phyloP scores from a whole-genome alignment of 1,140 invertebrate species.

The Choristoneura fumiferana region DNA sequence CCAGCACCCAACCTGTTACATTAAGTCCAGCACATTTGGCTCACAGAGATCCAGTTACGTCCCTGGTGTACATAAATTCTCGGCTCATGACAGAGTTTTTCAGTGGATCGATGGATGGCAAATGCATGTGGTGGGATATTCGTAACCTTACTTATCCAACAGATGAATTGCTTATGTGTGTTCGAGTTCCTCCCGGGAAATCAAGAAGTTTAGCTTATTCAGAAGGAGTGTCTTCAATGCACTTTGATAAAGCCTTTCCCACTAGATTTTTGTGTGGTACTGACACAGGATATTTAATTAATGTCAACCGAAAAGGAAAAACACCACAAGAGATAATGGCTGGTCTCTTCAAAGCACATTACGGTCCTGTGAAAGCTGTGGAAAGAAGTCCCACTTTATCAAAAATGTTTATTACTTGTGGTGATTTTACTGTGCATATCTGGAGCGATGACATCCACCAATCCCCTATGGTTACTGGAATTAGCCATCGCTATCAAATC shows the following conservation, averaged over 20 bases:
- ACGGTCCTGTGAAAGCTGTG: slow-evolving; percentile 87
- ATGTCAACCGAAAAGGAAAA: slow-evolving; percentile 88
- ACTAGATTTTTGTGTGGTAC: slow-evolving; percentile 85
- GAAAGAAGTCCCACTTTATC: slow-evolving; percentile 91
- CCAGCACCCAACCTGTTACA: slow-evolving; percentile 77
- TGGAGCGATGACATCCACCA: slow-evolving; percentile 93
- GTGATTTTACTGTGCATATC: slow-evolving; percentile 91
- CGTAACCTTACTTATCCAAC: slow-evolving; percentile 86
- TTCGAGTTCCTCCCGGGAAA: slow-evolving; percentile 81
- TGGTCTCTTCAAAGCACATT: slow-evolving; percentile 80
- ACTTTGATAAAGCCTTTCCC: slow-evolving; percentile 91
- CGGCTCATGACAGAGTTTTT: slow-evolving; percentile 91
- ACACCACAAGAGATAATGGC: slow-evolving; percentile 84
- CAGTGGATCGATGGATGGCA: slow-evolving; percentile 90
- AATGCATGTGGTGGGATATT: slow-evolving; percentile 90
- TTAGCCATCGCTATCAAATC: slow-evolving; percentile 81
- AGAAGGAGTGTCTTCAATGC: slow-evolving; percentile 85
- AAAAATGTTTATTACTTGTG: slow-evolving; percentile 93
- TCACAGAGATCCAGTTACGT: slow-evolving; percentile 84
- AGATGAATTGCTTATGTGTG: slow-evolving; percentile 81
- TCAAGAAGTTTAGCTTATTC: slow-evolving; percentile 80
- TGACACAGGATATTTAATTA: slow-evolving; percentile 85
- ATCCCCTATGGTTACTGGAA: slow-evolving; percentile 90
- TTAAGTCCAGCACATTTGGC: slow-evolving; percentile 79
- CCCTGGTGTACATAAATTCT: slow-evolving; percentile 86